Base-by-base conservation (phyloP, 2,888 invertebrate species). In the Apoderus coryli region DNA sequence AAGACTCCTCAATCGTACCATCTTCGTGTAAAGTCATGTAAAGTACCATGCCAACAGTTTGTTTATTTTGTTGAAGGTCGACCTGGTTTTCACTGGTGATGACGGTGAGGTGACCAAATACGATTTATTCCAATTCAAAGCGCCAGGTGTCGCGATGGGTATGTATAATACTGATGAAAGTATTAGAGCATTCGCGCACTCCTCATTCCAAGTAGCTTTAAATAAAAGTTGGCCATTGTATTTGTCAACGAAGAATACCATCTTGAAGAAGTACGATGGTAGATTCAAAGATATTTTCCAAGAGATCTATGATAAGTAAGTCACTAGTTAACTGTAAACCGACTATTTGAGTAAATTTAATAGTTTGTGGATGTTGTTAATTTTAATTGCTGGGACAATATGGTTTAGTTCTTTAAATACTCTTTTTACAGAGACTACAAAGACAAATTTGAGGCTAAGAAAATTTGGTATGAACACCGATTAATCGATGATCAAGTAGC, bases 401-500 rank as follows among this genome's bases (percentile, higher is more conserved):
- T n/a, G n/a, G n/a, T n/a, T n/a, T n/a, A n/a, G n/a, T n/a, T n/a
- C n/a, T n/a, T n/a, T n/a, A n/a, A n/a, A n/a, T n/a, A n/a, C n/a
- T n/a, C n/a, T 19, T 19, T 19, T 19, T 50, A 24, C 44, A 76
- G 76, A 41, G 63, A 75, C 14, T 88, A 86, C 62, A 72, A 75
- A 57, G 59, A 65, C 30, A 59, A 80, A 46, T 86, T 75, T 56
- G 79, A 86, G 43, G 69, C 69, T 12, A 65, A 67, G 6, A 76
- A 76, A 44, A 82, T 86, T 47, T 88, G 85, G 84, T 89, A 89
- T 53, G 88, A 89, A 57, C 89, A 89, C 57, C 69, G 88, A 29
- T 63, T 89, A 34, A 89, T 89, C 49, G 89, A 89, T 54, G 88
- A 89, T 56, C 86, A 86, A 85, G 88, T 89, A 15, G 86, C 86